Evolutionary conservation across 1,140 invertebrate genomes (phyloP), one percentile per base, ranked within the genome.

Genomic region (Zophobas atratus): DNA sequence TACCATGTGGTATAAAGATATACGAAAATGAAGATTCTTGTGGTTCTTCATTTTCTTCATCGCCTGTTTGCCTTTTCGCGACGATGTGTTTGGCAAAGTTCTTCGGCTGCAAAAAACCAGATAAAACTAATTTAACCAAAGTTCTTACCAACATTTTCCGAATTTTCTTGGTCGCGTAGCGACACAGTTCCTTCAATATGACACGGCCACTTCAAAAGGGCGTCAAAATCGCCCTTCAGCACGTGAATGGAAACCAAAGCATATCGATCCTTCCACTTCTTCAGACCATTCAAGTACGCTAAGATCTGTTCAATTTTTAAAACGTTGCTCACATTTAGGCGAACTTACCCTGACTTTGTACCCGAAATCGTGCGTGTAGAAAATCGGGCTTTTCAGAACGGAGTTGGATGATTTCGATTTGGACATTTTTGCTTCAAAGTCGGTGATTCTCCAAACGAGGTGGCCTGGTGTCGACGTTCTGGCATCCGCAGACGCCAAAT

Each of bases 1-100:
- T 90, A 3, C 90, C 89, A 83, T 94, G 92, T 0, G 93, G 92
- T 80, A 94, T 92, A 83, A 94, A 93, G 85, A 94, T 91, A 81
- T 92, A 92, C 80, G 92, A 89, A 73, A 90, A 88, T 72, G 90
- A 92, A 70, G 90, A 88, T 36, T 88, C 89, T 55, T 90, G 87
- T 0, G 82, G 83, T 32, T 85, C 85, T n/a, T 89, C 87, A 39
- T 85, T 85, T 55, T 88, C 87, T 70, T 87, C 86, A 6, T 89
- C 87, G 5, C 87, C 84, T 33, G 81, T 76, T 20, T 87, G 84
- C 43, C 86, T 86, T 81, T 85, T 89, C 0, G 89, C 87, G 73
- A 88, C 90, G 1, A 89, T 87, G 8, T 86, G 84, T 81, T 91
- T 90, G 75, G 86, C 84, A 1, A 88, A 79, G 63, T 89, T 86